Evolutionary conservation across 2,888 invertebrate species (phyloP), one percentile per base, ranked within the genome.

Genomic region (Pimpla rufipes): DNA sequence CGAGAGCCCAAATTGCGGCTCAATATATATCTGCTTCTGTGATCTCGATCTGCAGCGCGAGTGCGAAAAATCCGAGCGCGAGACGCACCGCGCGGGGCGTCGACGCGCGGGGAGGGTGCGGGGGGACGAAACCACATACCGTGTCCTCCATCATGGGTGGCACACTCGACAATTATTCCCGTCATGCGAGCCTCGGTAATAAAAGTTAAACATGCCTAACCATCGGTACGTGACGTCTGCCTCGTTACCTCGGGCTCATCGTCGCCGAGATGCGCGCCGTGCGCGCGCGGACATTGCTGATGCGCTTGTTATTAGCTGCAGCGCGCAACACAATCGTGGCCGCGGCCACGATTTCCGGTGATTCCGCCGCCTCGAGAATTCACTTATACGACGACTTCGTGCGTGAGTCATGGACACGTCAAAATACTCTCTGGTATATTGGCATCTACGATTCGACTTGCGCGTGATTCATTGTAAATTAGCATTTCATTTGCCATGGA

Each of bases 171-270:
- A 87, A 90, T 90, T 91, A 92, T 92, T 92, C 92, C 86, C 88
- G 89, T 92, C 92, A 90, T 91, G 92, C 88, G 87, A 90, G 84
- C 87, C 87, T 84, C 86, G 87, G 88, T 89, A 88, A 89, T 91
- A 91, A 91, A 92, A 90, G 89, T 89, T 91, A 91, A 91, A 91
- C 91, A 90, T 88, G 91, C 88, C 85, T 90, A 91, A 91, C 88
- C 88, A 87, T 87, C 87, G 85, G 86, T 89, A 90, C 91, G 90
- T 90, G 90, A 89, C 88, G 85, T 85, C 86, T 88, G 84, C 84
- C 86, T 84, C 84, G 80, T 84, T 84, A 80, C 77, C 70, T 84
- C 80, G 76, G 55, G 42, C 77, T 68, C 81, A 62, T 77, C 77
- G 73, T 66, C 50, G 67, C 23, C 11, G 59, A 47, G 78, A 47